Percentiles rank a stretch among this genome's conserved stretches.
These are phyloP conservation scores for Malacosoma neustria DNA, from an alignment of 2,888 invertebrate genomes.

Conservation along the genomic window DNA sequence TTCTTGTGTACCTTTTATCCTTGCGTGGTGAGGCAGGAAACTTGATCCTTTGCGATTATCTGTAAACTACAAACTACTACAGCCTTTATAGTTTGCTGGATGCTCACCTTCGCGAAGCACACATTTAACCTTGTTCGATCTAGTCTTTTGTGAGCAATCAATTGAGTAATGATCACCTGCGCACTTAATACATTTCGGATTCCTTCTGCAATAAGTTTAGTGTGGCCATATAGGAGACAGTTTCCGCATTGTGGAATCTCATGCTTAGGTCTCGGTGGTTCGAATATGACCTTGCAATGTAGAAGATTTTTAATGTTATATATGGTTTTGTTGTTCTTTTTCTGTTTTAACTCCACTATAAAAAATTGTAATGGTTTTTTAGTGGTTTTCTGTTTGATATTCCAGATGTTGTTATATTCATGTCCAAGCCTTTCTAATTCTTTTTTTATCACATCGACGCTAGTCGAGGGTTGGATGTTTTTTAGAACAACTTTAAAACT, in stretches of 20 bases:
- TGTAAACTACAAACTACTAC: conserved; percentile 7
- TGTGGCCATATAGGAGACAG: conserved; percentile 19
- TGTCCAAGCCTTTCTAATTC: conserved; percentile 1
- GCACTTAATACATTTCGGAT: conserved; percentile 17
- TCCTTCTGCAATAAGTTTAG: conserved; percentile 12
- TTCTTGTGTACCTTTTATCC: background rate
- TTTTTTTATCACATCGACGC: conserved; percentile 3
- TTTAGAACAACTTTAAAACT: too few species aligned
- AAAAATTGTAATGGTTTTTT: conserved; percentile 5
- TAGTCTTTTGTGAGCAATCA: too few species aligned
- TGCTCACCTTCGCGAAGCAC: conserved; percentile 20
- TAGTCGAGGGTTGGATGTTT: too few species aligned
- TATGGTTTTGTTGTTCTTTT: conserved; percentile 4
- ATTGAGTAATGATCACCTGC: conserved; percentile 9
- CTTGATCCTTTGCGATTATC: conserved; percentile 13
- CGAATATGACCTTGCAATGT: conserved; percentile 6
- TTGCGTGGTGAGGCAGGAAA: conserved; percentile 3
- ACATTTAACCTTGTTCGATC: too few species aligned
- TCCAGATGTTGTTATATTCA: conserved; percentile 5
- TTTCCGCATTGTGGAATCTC: conserved; percentile 15
- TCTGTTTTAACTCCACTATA: conserved; percentile 2
- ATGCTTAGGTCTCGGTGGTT: conserved; percentile 15
- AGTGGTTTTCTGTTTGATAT: conserved; percentile 3
- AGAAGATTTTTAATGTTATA: conserved; percentile 7
- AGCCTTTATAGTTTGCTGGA: conserved; percentile 14